Percentiles rank a stretch among this genome's conserved stretches.
phyloP scores from a whole-genome alignment of 2,113 vertebrate genomes.

The Labrus mixtus region DNA sequence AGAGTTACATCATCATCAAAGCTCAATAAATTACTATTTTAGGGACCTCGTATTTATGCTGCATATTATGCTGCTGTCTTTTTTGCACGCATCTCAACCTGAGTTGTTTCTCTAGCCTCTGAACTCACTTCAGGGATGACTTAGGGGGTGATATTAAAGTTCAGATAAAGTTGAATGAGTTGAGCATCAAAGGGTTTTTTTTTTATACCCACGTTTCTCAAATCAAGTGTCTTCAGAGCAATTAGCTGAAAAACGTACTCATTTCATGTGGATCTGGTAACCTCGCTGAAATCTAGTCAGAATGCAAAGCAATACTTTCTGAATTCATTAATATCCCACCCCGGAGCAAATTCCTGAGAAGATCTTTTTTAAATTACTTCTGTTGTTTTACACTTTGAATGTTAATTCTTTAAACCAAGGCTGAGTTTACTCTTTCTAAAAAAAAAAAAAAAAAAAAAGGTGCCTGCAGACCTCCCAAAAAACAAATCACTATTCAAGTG shows the following conservation, averaged over 20 bases:
- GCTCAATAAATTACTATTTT: neutral
- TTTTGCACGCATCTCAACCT: neutral
- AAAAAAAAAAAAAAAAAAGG: too few relatives aligned
- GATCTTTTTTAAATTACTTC: neutral
- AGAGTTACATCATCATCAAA: neutral
- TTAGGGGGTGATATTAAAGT: slow-evolving; percentile 2
- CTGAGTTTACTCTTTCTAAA: too few relatives aligned
- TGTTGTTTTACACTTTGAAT: neutral
- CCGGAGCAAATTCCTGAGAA: neutral
- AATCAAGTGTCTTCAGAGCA: slow-evolving; percentile 10
- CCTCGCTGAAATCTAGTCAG: neutral
- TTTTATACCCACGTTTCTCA: slow-evolving; percentile 33
- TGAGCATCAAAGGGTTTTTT: slow-evolving; percentile 29
- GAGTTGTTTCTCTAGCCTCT: slow-evolving; percentile 25
- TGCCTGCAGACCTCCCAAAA: neutral
- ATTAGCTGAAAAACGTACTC: neutral
- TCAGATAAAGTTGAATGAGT: slow-evolving; percentile 39
- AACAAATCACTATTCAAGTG: neutral
- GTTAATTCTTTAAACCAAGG: slow-evolving; percentile 13
- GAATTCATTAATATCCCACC: slow-evolving; percentile 9
- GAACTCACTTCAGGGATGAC: neutral
- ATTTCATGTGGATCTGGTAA: slow-evolving; percentile 8
- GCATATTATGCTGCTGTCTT: neutral
- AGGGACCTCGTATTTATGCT: neutral
- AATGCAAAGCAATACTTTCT: neutral